Conservation (phyloP, 2,888 invertebrate genomes). For the Drosophila limbata region DNA sequence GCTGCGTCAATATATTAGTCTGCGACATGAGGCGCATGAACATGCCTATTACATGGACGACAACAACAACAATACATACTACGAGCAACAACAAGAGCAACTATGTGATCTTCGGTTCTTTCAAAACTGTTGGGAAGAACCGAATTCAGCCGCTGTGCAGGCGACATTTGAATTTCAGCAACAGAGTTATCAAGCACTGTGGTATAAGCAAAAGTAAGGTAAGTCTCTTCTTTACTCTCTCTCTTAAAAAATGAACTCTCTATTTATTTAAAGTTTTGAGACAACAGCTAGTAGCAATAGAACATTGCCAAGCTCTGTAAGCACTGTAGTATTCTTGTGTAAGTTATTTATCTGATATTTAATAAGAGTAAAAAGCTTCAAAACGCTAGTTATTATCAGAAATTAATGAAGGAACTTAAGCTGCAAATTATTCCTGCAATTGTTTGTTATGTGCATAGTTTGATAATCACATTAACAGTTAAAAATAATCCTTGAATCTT, state of each 20-base stretch:
- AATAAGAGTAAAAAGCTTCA: not conserved
- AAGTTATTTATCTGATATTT: not conserved
- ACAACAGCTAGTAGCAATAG: not conserved
- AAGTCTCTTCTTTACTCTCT: conserved; percentile 1
- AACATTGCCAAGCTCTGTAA: not conserved
- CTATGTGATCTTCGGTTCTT: not conserved
- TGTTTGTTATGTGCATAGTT: not conserved
- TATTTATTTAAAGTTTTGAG: not conserved
- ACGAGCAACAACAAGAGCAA: not conserved
- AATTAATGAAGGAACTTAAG: not conserved
- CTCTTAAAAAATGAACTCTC: not conserved
- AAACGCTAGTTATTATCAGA: not conserved
- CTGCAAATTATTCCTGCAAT: not conserved
- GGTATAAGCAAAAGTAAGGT: not conserved
- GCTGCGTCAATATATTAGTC: not conserved
- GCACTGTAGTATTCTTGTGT: not conserved
- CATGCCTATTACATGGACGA: not conserved
- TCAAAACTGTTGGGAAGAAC: no score
- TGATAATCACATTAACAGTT: not conserved
- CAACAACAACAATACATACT: not conserved
- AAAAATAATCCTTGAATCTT: not conserved
- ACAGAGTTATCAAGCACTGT: not conserved
- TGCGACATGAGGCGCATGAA: not conserved
- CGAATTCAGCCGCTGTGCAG: not conserved
- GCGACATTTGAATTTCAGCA: not conserved